phyloP scores from a whole-genome alignment of 2,113 vertebrate species.

The Menura novaehollandiae region DNA sequence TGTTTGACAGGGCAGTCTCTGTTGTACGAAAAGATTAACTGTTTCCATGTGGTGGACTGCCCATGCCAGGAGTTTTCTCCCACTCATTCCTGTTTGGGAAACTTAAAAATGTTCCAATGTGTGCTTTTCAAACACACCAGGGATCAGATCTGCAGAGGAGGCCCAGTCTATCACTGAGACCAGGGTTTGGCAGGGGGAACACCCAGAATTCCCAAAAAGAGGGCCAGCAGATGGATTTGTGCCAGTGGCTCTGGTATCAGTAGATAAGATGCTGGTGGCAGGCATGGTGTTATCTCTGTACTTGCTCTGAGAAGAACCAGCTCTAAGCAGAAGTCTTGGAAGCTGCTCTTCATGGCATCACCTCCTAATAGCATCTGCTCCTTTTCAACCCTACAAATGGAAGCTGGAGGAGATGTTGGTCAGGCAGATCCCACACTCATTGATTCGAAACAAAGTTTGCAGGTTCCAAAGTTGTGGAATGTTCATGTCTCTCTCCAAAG shows the following conservation, averaged over 20 bases:
- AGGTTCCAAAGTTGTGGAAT: background rate
- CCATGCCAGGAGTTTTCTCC: background rate
- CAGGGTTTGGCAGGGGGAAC: background rate
- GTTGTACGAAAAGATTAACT: background rate
- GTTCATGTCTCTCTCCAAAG: background rate
- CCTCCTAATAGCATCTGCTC: background rate
- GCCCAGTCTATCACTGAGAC: rapidly evolving
- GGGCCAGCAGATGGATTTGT: background rate
- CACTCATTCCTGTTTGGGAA: background rate
- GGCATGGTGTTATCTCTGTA: too few relatives aligned
- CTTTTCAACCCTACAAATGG: background rate
- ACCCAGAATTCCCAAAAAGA: background rate
- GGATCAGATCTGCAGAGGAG: background rate
- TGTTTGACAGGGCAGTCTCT: background rate
- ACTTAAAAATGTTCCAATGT: background rate
- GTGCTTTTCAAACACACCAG: background rate
- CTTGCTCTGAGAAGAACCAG: background rate
- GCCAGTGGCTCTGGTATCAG: background rate
- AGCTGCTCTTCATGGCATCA: background rate
- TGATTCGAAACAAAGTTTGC: background rate
- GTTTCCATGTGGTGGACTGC: background rate
- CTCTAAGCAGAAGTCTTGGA: background rate
- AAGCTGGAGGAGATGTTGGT: background rate
- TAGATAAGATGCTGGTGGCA: background rate
- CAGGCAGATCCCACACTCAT: too few relatives aligned